Evolutionary conservation across 2,113 vertebrate species (phyloP).

Genomic region (Dendrocopos noguchii): DNA sequence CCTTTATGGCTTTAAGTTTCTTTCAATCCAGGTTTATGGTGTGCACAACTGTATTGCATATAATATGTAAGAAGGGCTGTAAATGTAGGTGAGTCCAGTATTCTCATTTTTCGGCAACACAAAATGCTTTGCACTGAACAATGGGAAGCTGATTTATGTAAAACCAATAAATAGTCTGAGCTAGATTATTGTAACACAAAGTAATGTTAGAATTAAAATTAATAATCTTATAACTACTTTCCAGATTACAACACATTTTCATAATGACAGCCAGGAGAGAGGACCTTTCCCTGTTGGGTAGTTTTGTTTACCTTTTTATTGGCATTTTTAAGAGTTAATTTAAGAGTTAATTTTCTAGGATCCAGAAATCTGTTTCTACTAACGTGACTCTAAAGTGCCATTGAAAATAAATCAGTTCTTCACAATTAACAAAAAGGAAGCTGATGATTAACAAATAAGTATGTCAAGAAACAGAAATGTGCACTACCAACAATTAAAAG

Average conservation of each 20-base stretch:
- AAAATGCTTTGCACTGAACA: slow-evolving; percentile 10
- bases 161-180: slow-evolving; percentile 2
- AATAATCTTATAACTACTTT: slow-evolving; percentile 42
- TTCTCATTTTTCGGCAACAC: not conserved
- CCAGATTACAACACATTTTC: slow-evolving; percentile 6
- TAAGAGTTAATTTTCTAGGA: slow-evolving; percentile 59
- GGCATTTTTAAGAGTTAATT: slow-evolving; percentile 49
- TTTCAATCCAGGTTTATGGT: not conserved
- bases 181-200: slow-evolving; percentile 20
- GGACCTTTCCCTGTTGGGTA: slow-evolving; percentile 30
- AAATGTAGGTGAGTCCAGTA: not conserved
- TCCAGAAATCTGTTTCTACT: slow-evolving; percentile 41
- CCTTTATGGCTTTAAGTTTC: not conserved
- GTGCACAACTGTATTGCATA: not conserved
- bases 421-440: slow-evolving; percentile 21
- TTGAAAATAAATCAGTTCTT: slow-evolving; percentile 56
- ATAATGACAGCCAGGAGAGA: slow-evolving; percentile 27
- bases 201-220: slow-evolving; percentile 45
- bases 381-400: slow-evolving; percentile 36
- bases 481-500: not conserved
- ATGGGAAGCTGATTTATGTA: slow-evolving; percentile 1
- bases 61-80: not conserved
- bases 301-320: slow-evolving; percentile 58
- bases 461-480: not conserved
- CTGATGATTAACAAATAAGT: slow-evolving; percentile 17